A percentile compares a stretch with the other conserved stretches of the same genome.
phyloP scores from a whole-genome alignment of 2,797 vertebrate genomes.

The Dromococcyx pavoninus region DNA sequence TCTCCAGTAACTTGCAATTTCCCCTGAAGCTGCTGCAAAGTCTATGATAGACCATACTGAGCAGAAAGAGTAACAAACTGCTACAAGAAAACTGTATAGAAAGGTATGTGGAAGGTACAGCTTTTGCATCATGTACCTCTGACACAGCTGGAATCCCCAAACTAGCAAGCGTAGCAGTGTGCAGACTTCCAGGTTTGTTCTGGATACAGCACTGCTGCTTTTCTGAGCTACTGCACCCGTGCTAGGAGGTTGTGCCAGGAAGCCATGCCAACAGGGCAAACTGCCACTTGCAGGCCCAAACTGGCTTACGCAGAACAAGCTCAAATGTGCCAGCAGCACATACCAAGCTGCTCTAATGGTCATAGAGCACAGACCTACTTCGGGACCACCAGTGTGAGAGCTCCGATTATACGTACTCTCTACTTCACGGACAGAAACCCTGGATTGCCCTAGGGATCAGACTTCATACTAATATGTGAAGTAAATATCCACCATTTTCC shows the following conservation, averaged over 20 bases:
- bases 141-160: not conserved
- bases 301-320: not conserved
- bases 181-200: constrained; percentile 20
- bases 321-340: not conserved
- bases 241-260: not conserved
- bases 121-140: not conserved
- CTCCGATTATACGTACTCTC: not conserved
- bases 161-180: not conserved
- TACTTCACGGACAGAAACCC: not conserved
- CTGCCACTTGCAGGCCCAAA: not conserved
- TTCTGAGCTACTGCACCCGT: not conserved
- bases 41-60: not conserved
- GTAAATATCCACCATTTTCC: not conserved
- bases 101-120: not conserved
- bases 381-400: not conserved
- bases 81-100: not conserved
- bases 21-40: not conserved
- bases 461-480: not conserved
- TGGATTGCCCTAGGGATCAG: not conserved
- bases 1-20: not conserved
- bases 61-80: not conserved
- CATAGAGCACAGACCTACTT: not conserved
- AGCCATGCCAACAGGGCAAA: constrained; percentile 23
- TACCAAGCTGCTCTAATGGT: not conserved
- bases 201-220: not conserved